Percentiles rank a stretch among this genome's conserved stretches.
These are phyloP conservation scores for Poecilus cupreus DNA, from an alignment of 2,888 invertebrate genomes.

Conservation along the genomic window DNA sequence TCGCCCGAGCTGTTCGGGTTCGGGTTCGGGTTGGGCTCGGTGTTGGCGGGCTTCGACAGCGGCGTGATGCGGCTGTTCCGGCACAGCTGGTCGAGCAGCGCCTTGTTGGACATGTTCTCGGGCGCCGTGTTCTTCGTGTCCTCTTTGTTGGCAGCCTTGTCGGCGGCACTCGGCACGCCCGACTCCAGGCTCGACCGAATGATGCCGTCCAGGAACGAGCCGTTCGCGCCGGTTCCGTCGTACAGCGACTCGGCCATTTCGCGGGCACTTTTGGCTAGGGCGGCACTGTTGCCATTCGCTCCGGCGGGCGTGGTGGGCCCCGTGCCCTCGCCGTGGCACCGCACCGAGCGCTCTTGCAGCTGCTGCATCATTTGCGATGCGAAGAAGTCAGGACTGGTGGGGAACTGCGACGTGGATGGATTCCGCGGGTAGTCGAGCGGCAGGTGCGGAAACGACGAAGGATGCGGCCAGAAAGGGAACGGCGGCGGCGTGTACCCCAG, in stretches of 20 bases:
- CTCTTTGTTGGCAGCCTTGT: constrained; percentile 75
- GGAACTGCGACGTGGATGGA: constrained; percentile 71
- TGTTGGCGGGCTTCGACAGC: constrained; percentile 70
- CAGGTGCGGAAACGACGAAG: constrained; percentile 76
- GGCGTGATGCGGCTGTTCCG: constrained; percentile 77
- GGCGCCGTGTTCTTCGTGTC: constrained; percentile 73
- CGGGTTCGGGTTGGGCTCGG: constrained; percentile 64
- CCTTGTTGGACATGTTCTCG: constrained; percentile 77
- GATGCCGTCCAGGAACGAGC: constrained; percentile 88
- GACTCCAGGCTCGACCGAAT: constrained; percentile 88
- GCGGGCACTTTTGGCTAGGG: constrained; percentile 72
- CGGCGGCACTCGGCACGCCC: constrained; percentile 75
- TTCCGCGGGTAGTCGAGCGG: constrained; percentile 73
- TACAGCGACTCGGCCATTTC: constrained; percentile 81
- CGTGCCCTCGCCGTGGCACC: constrained; percentile 70
- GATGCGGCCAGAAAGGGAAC: constrained; percentile 86
- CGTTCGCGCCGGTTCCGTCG: constrained; percentile 81
- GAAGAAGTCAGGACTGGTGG: constrained; percentile 81
- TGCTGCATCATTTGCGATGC: constrained; percentile 89
- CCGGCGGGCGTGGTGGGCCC: constrained; percentile 57
- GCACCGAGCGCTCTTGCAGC: constrained; percentile 82
- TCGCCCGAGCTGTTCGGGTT: constrained; percentile 74
- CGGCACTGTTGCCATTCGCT: constrained; percentile 56
- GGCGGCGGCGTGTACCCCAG: constrained; percentile 79
- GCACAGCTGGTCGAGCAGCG: constrained; percentile 80